Conservation (phyloP, 2,797 vertebrate genomes). For the Gymnopithys bicolor region DNA sequence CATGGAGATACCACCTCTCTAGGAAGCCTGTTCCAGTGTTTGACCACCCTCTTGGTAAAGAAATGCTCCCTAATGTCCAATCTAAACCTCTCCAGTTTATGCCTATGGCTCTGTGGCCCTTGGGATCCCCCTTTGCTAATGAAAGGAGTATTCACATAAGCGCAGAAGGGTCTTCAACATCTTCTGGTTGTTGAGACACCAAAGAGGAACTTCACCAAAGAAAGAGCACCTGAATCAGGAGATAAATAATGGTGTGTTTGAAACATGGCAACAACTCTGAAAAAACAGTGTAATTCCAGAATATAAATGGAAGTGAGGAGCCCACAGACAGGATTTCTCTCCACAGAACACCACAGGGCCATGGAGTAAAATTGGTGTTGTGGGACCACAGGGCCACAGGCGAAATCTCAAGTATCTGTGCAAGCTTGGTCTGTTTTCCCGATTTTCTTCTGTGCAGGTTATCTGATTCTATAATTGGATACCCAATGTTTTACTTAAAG, state of each 20-base stretch:
- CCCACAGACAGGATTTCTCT: rapidly evolving
- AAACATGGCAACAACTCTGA: neutral
- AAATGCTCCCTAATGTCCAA: neutral
- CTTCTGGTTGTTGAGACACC: rapidly evolving
- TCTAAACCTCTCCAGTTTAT: neutral
- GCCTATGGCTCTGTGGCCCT: neutral
- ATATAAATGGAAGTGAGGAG: neutral
- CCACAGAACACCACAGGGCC: rapidly evolving
- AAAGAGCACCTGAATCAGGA: neutral
- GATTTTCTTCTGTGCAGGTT: neutral
- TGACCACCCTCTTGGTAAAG: neutral
- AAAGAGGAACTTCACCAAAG: neutral
- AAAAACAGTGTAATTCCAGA: neutral
- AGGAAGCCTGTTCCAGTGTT: neutral
- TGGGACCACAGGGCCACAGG: neutral
- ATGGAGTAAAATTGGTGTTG: neutral
- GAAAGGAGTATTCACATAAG: rapidly evolving
- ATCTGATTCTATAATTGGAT: neutral
- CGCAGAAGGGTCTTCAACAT: neutral
- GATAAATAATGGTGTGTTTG: neutral
- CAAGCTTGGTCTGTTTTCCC: neutral
- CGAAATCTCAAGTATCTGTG: neutral
- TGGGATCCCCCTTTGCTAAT: neutral
- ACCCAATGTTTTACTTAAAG: neutral
- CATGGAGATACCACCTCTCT: neutral